Conservation (phyloP, 1,140 invertebrate species). For the Procambarus virginalis region DNA sequence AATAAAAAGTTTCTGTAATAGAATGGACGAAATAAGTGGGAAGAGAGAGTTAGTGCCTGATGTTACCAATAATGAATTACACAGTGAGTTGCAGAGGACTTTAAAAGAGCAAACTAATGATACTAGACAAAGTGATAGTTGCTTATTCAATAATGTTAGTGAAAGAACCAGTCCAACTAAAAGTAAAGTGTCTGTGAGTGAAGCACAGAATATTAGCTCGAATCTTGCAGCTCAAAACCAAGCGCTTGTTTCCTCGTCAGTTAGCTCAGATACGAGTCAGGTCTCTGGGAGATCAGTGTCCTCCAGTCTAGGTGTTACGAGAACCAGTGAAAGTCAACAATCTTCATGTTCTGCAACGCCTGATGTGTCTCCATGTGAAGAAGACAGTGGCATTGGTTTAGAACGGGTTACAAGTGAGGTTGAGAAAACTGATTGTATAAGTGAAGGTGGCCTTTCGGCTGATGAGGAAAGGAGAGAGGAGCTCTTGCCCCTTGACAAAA, state of each 20-base stretch:
- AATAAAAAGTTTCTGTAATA: conserved; percentile 71
- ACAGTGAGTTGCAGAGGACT: conserved; percentile 1
- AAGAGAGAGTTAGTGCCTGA: conserved; percentile 3
- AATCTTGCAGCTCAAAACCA: conserved; percentile 39
- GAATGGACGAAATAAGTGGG: conserved; percentile 13
- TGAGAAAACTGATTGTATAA: conserved; percentile 56
- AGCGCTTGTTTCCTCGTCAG: conserved; percentile 43
- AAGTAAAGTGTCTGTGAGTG: conserved; percentile 29
- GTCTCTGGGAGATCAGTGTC: conserved; percentile 44
- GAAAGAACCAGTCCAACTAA: conserved; percentile 37
- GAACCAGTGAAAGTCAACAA: conserved; percentile 50
- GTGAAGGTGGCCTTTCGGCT: conserved; percentile 54
- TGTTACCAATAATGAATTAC: conserved; percentile 7
- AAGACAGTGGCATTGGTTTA: conserved; percentile 68
- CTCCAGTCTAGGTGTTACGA: conserved; percentile 40
- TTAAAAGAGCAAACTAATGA: conserved; percentile 5
- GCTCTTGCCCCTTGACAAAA: conserved; percentile 79
- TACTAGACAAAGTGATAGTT: not conserved
- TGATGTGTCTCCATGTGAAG: conserved; percentile 68
- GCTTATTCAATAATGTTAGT: not conserved
- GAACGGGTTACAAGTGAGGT: conserved; percentile 71
- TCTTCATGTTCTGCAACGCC: conserved; percentile 53
- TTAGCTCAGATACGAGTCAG: conserved; percentile 54
- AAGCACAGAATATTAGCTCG: conserved; percentile 53
- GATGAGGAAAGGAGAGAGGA: conserved; percentile 68